Base-by-base conservation (phyloP, 2,797 vertebrate genomes). In the Rhinatrema bivittatum region DNA sequence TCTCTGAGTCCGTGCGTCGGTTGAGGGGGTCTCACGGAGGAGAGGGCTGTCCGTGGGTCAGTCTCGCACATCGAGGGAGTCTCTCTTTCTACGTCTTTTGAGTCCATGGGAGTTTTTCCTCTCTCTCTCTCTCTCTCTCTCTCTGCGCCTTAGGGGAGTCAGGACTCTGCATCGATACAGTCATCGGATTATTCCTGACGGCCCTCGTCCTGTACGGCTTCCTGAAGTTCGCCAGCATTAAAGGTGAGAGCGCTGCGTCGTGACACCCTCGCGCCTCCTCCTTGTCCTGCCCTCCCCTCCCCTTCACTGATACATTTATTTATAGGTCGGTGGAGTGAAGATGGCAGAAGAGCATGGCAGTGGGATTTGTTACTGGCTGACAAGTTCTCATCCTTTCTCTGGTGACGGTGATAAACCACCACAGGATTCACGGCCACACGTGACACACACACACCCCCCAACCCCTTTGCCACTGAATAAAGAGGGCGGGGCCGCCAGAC, bases 111-210 rank as follows among this genome's bases (percentile, higher is more conserved):
- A 11, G 24, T 10, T 12, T 8, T 7, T 22, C 19, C 10, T 20
- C 54, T 36, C 59, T 29, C 10, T 20, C 12, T 8, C 2, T 2
- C 33, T 30, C 25, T 7, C 28, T 17, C 16, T 16, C 12, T 20
- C 22, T 35, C 21, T 11, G 5, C 32, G n/a, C 33, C 16, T 14
- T 60, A 91, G 91, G 84, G n/a, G 62, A 79, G 14, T 74, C 75
- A 1, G 36, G 70, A 20, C 89, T 87, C 1, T 79, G 86, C 11
- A 60, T 90, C 1, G 89, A 91, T 38, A 91, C 94, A 25, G 74
- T 79, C 0, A 78, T 90, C 56, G 86, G 80, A 2, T 87, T 94
- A 71, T 84, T 91, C n/a, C 77, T 86, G 3, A 83, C 88, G 11
- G 88, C 90, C 1, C 74, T 92, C 2, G 47, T 85, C 16, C 79